Evolutionary conservation across 1,140 invertebrate species (phyloP), one percentile per base, ranked within the genome.

Genomic region (Trialeurodes vaporariorum): DNA sequence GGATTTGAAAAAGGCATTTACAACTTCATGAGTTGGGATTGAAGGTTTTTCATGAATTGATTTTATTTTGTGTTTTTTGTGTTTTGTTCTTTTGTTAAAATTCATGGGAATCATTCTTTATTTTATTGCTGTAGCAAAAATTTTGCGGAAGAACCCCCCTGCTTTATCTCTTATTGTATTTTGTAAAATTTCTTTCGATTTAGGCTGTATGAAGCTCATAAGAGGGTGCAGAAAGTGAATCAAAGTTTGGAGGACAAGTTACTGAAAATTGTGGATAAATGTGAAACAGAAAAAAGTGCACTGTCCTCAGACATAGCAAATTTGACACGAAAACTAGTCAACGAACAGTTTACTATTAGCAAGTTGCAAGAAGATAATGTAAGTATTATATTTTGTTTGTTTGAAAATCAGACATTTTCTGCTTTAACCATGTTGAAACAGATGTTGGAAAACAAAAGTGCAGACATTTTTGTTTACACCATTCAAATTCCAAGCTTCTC

Each of bases 161-260:
- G 5, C 17, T 49, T 49, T 49, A 49, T 49, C 34, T 49, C 34
- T 17, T 9, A 49, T 9, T 49, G 34, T 21, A 23, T 17, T 70
- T 25, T 63, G 58, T 63, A 21, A 69, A 63, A 21, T 67, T 62
- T 24, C 66, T 71, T 72, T 73, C 72, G 72, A 80, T 82, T 75
- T 75, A 85, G 94, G 72, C 83, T 98, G 64, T 87, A 91, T 78
- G 94, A 97, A 76, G 93, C 93, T 67, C 93, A 97, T 75, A 93
- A 94, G 76, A 87, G 93, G 73, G 86, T 98, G 49, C 94, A 97
- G 77, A 94, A 92, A 80, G 88, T 97, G 26, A 98, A 98, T 79
- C 93, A 97, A 81, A 91, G 88, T 73, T 82, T 98, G 70, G 94
- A 98, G 80, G 94, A 98, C 76, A 97, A 97, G 77, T 79, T 98